Conservation (phyloP, 2,113 vertebrate species). For the Tragelaphus strepsiceros region DNA sequence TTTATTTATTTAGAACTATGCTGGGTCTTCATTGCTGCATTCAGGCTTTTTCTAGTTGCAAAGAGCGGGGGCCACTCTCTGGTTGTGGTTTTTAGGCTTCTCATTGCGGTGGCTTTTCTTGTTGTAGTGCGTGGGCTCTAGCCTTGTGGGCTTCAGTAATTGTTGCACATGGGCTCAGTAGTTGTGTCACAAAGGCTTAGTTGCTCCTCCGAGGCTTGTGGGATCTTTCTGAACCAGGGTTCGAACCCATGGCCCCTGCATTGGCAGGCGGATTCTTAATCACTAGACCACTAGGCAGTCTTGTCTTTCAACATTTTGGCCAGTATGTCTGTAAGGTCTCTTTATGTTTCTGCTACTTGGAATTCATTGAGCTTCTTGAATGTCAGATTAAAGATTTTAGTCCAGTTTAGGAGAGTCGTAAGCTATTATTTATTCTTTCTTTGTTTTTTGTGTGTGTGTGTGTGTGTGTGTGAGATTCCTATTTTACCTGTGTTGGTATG, state of each 20-base stretch:
- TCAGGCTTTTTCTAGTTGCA: not conserved
- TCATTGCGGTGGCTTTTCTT: not conserved
- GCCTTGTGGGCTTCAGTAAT: not conserved
- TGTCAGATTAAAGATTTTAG: not conserved
- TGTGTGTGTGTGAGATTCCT: not conserved
- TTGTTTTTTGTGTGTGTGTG: no score
- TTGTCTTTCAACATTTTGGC: not conserved
- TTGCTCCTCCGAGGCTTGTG: not conserved
- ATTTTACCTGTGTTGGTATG: not conserved
- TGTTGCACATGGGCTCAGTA: not conserved
- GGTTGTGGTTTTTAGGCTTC: not conserved
- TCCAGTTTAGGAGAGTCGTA: not conserved
- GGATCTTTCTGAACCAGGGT: not conserved
- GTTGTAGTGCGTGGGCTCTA: not conserved
- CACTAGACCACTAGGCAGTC: not conserved
- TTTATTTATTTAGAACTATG: not conserved
- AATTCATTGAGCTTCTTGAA: not conserved
- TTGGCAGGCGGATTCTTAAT: not conserved
- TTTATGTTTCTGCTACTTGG: not conserved
- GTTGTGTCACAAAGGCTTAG: not conserved
- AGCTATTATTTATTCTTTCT: not conserved
- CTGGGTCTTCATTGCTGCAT: not conserved
- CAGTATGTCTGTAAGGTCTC: not conserved
- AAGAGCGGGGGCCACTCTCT: not conserved
- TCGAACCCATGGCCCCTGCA: not conserved